Evolutionary conservation across 2,888 invertebrate genomes (phyloP), one percentile per base, ranked within the genome.

Genomic region (Leptinotarsa haldemani): DNA sequence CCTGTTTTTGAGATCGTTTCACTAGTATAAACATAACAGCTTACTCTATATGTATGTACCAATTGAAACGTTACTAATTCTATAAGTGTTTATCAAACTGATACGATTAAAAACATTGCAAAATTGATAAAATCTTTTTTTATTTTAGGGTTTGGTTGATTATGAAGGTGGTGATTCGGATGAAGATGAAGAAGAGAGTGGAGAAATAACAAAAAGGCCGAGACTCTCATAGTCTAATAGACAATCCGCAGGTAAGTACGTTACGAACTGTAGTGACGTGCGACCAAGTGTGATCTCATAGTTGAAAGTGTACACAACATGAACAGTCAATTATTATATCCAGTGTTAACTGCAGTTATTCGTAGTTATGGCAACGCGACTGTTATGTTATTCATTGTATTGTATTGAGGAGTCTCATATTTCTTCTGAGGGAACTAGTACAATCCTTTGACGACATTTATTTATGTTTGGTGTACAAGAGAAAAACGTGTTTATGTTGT

Each of bases 131-230:
- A 12, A 2, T 5, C 7, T 40, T 40, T 53, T 52, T 74, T 61
- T 68, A 18, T 72, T 84, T 40, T 86, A 95, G 95, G 96, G 97
- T 81, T 90, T 98, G 84, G 98, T 98, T 78, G 98, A 98, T 88
- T 98, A 98, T 85, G 98, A 98, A 86, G 98, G 96, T 73, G 98
- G 97, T 71, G 98, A 98, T 88, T 98, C 97, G 0, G 98, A 98
- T 84, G 98, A 98, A 84, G 97, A 97, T 74, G 96, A 96, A 75
- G 95, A 95, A 78, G 93, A 93, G 77, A 88, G 89, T 53, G 90
- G 90, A 69, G 88, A 90, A 82, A 85, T 88, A 77, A 84, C 89
- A 77, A 94, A 94, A 88, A 90, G 94, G 85, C 93, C 94, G 86
- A 91, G 94, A 79, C 91, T 94, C 83, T 93, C 93, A 91, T 94